Evolutionary conservation across 2,888 invertebrate species (phyloP).

Genomic region (Eupeodes luniger): DNA sequence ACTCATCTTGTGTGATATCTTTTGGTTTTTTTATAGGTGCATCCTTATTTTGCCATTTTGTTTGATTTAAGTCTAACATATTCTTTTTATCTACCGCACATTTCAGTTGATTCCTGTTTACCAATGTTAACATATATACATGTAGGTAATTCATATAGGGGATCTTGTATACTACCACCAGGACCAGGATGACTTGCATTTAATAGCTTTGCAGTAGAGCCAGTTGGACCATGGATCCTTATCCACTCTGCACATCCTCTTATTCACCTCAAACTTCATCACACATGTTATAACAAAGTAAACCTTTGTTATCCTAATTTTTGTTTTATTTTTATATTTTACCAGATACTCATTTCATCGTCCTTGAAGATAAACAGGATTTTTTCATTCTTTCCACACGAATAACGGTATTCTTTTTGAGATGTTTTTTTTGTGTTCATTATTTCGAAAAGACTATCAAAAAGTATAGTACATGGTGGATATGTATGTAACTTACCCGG

Average conservation of each 20-base stretch:
- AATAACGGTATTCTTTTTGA: constrained; percentile 13
- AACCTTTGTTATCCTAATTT: constrained; percentile 59
- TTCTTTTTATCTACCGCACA: constrained; percentile 10
- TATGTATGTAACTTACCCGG: constrained; percentile 81
- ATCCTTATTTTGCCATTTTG: constrained; percentile 49
- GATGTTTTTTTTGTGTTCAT: constrained; percentile 6
- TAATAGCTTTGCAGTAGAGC: constrained; percentile 44
- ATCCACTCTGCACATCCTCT: not conserved
- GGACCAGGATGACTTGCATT: constrained; percentile 60
- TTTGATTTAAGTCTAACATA: constrained; percentile 52
- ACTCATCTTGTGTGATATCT: not conserved
- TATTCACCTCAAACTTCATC: constrained; percentile 46
- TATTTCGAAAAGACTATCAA: constrained; percentile 22
- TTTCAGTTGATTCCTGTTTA: constrained; percentile 29
- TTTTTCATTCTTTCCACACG: constrained; percentile 31
- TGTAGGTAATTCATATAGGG: not conserved
- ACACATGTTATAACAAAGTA: constrained; percentile 64
- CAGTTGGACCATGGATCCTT: constrained; percentile 17
- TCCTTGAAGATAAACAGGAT: constrained; percentile 67
- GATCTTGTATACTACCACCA: not conserved
- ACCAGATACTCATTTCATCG: constrained; percentile 61
- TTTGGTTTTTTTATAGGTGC: not conserved
- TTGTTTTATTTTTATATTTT: constrained; percentile 5
- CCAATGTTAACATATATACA: not conserved
- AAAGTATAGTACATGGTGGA: not conserved